Percentiles rank a stretch among this genome's conserved stretches.
phyloP scores from a whole-genome alignment of 2,888 invertebrate genomes.

The Acanthopleura granulata region DNA sequence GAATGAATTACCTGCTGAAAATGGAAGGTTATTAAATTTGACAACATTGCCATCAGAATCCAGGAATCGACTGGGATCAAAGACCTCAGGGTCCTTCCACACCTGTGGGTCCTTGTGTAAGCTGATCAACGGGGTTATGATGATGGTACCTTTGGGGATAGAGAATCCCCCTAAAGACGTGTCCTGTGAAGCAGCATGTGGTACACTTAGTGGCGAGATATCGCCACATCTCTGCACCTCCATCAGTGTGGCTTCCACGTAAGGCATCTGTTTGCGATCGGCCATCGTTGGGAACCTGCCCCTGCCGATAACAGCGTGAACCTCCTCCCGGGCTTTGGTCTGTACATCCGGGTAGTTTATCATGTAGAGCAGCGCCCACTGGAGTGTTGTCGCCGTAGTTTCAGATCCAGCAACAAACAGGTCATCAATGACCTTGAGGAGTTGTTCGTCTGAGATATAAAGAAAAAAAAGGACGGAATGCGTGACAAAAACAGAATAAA shows the following conservation, averaged over 20 bases:
- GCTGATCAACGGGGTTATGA: not conserved
- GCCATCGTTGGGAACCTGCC: constrained; percentile 35
- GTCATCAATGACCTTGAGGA: constrained; percentile 42
- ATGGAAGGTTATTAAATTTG: not conserved
- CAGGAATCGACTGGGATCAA: constrained; percentile 3
- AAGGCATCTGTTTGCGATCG: constrained; percentile 39
- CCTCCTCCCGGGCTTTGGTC: constrained; percentile 41
- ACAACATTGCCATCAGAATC: not conserved
- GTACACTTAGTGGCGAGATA: constrained; percentile 52
- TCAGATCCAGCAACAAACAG: constrained; percentile 57
- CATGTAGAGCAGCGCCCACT: constrained; percentile 55
- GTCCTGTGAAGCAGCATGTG: constrained; percentile 48
- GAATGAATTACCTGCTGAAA: not conserved
- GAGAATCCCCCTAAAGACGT: constrained; percentile 38
- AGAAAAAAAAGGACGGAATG: not conserved
- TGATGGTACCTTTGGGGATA: constrained; percentile 44
- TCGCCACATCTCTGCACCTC: constrained; percentile 43
- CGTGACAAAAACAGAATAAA: too few species aligned
- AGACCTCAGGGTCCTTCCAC: not conserved
- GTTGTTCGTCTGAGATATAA: constrained; percentile 1
- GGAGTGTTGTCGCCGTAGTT: constrained; percentile 52
- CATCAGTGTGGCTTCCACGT: constrained; percentile 39
- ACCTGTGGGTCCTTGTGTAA: constrained; percentile 1
- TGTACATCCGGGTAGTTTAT: constrained; percentile 51
- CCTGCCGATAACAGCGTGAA: constrained; percentile 33